phyloP scores from a whole-genome alignment of 2,113 vertebrate species.

The Dinomys branickii region DNA sequence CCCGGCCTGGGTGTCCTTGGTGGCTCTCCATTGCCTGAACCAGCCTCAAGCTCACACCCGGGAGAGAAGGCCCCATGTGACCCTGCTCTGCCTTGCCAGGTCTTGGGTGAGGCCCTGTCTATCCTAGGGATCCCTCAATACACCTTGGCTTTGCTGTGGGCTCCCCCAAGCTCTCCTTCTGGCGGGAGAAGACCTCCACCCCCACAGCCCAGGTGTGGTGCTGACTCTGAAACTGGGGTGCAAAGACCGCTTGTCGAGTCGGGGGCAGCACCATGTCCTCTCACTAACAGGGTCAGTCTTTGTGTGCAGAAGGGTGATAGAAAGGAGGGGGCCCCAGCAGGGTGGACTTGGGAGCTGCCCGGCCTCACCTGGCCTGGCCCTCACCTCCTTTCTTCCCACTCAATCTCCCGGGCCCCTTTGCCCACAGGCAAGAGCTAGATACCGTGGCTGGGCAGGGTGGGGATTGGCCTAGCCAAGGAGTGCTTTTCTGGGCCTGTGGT shows the following conservation, averaged over 20 bases:
- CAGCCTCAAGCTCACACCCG: rapidly evolving
- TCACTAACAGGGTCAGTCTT: not conserved
- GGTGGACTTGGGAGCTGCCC: not conserved
- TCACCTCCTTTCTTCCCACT: not conserved
- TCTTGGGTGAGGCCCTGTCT: not conserved
- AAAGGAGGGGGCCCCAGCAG: not conserved
- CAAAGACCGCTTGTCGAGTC: not conserved
- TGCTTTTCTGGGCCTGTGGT: slow-evolving; percentile 65
- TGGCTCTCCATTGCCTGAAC: not conserved
- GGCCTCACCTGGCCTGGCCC: not conserved
- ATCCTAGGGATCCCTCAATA: not conserved
- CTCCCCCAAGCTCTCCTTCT: not conserved
- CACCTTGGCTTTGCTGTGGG: not conserved
- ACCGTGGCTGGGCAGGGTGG: not conserved
- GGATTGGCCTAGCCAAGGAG: not conserved
- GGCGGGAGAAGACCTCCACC: not conserved
- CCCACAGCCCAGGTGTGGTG: not conserved
- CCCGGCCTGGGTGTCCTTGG: not conserved
- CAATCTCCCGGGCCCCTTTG: not conserved
- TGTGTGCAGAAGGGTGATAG: not conserved
- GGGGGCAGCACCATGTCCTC: not conserved
- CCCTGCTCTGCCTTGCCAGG: not conserved
- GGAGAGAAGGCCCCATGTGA: not conserved
- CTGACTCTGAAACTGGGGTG: not conserved
- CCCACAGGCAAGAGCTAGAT: not conserved